Base-by-base conservation (phyloP, 2,888 invertebrate genomes). In the Eupithecia centaureata region DNA sequence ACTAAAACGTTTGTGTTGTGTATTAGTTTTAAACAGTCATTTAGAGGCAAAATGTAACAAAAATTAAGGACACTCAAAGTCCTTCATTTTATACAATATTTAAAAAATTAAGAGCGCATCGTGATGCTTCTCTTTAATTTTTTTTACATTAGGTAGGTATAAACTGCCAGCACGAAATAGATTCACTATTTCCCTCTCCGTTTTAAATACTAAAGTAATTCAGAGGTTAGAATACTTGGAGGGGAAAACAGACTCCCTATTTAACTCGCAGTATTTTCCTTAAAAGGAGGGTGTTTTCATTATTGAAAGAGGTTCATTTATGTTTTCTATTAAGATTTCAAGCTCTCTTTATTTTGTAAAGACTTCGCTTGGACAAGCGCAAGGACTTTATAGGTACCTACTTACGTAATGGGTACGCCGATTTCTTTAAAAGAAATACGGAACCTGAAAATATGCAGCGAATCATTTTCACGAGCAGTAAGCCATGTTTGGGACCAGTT, bases 271-370 rank as follows among this genome's bases (percentile, higher is more conserved):
- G 62, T 52, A 54, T 56, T 61, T 63, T 63, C 38, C 62, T 28
- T 32, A 35, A 22, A 56, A 61, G n/a, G 57, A 52, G 59, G 35
- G 56, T 51, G 30, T 62, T 58, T 67, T 60, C 58, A 63, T 62
- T 58, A 61, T 61, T 47, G 52, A 32, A 65, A 62, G 35, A 32
- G 54, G 54, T 54, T 35, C 27, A 25, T 42, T 2, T 67, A 70
- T 61, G 5, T 63, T 65, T 32, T 59, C 32, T 47, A 33, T 59
- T 13, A 13, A 30, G 22, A 62, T 62, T 61, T 61, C 62, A 28
- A 54, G 32, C 30, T 51, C 18, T 60, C n/a, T 61, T 52, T 62
- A 62, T 35, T 62, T 61, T 32, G 30, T 57, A 51, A 25, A 56
- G 57, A 57, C 54, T 4, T 15, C 57, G 57, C 22, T 57, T 51